phyloP scores from a whole-genome alignment of 2,888 invertebrate genomes.

The Pollenia labialis region DNA sequence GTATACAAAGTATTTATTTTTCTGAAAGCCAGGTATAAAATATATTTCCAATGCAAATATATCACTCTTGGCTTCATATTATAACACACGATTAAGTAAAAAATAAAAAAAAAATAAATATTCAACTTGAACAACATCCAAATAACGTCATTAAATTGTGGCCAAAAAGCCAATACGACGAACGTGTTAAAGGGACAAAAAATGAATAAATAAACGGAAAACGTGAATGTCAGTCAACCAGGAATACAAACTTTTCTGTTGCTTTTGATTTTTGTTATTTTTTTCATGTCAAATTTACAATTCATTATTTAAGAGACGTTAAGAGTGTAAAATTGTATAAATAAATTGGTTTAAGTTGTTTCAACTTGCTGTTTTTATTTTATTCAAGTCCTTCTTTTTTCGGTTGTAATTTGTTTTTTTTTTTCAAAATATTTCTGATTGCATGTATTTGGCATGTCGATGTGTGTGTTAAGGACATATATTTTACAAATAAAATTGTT shows the following conservation, averaged over 20 bases:
- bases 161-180: slow-evolving; percentile 21
- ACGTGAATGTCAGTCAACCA: slow-evolving; percentile 8
- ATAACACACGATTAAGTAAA: background rate
- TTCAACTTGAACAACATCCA: slow-evolving; percentile 59
- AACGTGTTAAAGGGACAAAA: background rate
- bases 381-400: slow-evolving; percentile 7
- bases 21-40: slow-evolving; percentile 10
- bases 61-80: slow-evolving; percentile 6
- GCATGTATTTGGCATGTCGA: slow-evolving; percentile 28
- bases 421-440: slow-evolving; percentile 37
- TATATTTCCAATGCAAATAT: slow-evolving; percentile 31
- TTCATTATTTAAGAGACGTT: slow-evolving; percentile 31
- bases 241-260: background rate
- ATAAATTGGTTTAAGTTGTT: slow-evolving; percentile 50
- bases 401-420: slow-evolving; percentile 23
- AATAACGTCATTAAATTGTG: slow-evolving; percentile 63
- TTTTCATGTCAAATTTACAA: slow-evolving; percentile 19
- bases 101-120: slow-evolving; percentile 3
- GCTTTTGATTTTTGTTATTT: background rate
- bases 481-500: background rate
- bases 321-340: slow-evolving; percentile 59
- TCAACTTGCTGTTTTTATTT: slow-evolving; percentile 13
- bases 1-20: slow-evolving; percentile 19
- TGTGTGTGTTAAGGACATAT: slow-evolving; percentile 7
- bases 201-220: background rate